phyloP scores from a whole-genome alignment of 2,888 invertebrate species.

The Nomada goodeniana region DNA sequence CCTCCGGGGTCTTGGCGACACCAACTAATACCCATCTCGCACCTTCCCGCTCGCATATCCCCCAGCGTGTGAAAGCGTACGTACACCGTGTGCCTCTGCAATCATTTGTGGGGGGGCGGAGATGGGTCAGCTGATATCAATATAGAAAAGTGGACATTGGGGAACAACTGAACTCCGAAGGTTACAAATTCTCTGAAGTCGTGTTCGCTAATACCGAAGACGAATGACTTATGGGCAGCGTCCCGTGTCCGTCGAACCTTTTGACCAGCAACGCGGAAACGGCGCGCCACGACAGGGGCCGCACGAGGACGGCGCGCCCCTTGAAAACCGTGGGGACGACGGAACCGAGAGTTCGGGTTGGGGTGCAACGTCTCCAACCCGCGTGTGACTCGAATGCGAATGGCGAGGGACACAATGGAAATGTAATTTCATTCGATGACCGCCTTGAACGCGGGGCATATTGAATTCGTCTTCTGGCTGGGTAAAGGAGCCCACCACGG shows the following conservation, averaged over 20 bases:
- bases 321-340: slow-evolving; percentile 16
- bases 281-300: slow-evolving; percentile 33
- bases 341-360: slow-evolving; percentile 42
- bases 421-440: slow-evolving; percentile 77
- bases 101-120: not conserved
- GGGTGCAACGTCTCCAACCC: slow-evolving; percentile 40
- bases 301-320: slow-evolving; percentile 33
- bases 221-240: slow-evolving; percentile 78
- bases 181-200: slow-evolving; percentile 37
- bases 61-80: not conserved
- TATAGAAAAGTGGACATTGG: slow-evolving; percentile 74
- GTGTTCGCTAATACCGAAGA: slow-evolving; percentile 79
- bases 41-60: slow-evolving; percentile 32
- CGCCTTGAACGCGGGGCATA: slow-evolving; percentile 65
- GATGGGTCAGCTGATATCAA: slow-evolving; percentile 72
- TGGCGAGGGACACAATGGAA: slow-evolving; percentile 79
- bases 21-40: slow-evolving; percentile 75
- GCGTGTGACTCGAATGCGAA: slow-evolving; percentile 79
- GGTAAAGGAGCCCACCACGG: slow-evolving; percentile 6
- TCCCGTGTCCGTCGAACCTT: slow-evolving; percentile 49
- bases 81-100: slow-evolving; percentile 22
- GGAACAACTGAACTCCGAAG: slow-evolving; percentile 54
- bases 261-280: slow-evolving; percentile 50
- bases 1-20: slow-evolving; percentile 75
- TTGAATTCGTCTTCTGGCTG: slow-evolving; percentile 74